Conservation (phyloP, 2,888 invertebrate species). For the Calameuta pallipes region DNA sequence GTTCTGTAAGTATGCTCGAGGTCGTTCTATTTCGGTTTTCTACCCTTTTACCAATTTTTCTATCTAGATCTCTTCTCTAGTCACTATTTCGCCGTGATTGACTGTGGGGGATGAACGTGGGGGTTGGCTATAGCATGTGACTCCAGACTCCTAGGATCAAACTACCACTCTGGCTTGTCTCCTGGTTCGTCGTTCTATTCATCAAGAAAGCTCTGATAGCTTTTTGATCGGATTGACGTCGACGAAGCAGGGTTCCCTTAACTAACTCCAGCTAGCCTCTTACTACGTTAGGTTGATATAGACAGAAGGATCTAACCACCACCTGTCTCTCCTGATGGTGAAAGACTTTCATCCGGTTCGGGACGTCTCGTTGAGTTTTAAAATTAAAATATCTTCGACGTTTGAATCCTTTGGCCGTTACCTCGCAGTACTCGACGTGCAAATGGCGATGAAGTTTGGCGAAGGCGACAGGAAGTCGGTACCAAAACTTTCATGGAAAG, state of each 20-base stretch:
- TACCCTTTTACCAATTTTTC: neutral
- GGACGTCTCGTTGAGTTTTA: neutral
- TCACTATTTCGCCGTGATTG: neutral
- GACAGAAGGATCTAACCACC: neutral
- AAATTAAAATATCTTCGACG: neutral
- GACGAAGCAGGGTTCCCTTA: neutral
- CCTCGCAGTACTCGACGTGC: neutral
- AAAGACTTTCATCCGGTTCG: neutral
- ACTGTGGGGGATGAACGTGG: neutral
- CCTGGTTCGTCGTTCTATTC: conserved; percentile 23
- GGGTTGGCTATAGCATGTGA: neutral
- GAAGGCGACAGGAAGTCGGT: neutral
- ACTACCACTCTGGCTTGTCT: neutral
- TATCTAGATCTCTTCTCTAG: neutral
- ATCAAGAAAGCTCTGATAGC: conserved; percentile 39
- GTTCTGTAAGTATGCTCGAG: neutral
- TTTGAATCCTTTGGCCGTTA: neutral
- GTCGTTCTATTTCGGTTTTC: neutral
- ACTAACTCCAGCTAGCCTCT: neutral
- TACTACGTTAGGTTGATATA: neutral
- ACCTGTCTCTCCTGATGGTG: neutral
- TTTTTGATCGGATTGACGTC: conserved; percentile 40
- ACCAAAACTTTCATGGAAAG: neutral
- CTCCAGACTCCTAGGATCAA: neutral
- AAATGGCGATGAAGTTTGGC: neutral